phyloP scores from a whole-genome alignment of 2,888 invertebrate genomes.

The Meloe dianella region DNA sequence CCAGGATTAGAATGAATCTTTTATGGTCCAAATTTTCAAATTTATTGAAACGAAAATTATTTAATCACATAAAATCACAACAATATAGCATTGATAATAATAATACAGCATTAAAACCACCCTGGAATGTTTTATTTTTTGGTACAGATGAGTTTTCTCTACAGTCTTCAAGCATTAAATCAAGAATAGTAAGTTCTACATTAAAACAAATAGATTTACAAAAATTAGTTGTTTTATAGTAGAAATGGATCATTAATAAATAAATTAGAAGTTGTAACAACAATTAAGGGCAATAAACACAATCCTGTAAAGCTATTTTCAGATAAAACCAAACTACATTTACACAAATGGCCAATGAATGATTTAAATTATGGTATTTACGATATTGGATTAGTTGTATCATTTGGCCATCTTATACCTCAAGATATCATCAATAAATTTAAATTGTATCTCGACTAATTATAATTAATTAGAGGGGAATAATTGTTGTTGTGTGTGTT shows the following conservation, averaged over 20 bases:
- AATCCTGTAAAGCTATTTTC: slow-evolving; percentile 76
- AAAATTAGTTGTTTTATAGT: slow-evolving; percentile 56
- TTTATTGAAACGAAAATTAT: not conserved
- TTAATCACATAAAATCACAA: not conserved
- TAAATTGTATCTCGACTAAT: slow-evolving; percentile 71
- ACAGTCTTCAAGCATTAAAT: slow-evolving; percentile 73
- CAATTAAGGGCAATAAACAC: slow-evolving; percentile 63
- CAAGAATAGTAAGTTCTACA: slow-evolving; percentile 67
- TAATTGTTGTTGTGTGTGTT: slow-evolving; percentile 29
- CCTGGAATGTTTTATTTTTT: slow-evolving; percentile 78
- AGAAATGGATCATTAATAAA: slow-evolving; percentile 62
- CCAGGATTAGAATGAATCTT: no score
- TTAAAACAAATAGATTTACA: slow-evolving; percentile 6
- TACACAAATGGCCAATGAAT: slow-evolving; percentile 59
- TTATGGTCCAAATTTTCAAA: not conserved
- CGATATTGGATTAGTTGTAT: slow-evolving; percentile 89
- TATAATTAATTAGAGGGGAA: slow-evolving; percentile 15
- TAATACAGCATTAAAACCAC: slow-evolving; percentile 30
- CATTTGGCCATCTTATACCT: slow-evolving; percentile 92
- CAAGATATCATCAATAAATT: slow-evolving; percentile 75
- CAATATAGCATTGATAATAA: not conserved
- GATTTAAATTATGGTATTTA: slow-evolving; percentile 62
- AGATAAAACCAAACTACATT: slow-evolving; percentile 63
- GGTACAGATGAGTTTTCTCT: slow-evolving; percentile 84
- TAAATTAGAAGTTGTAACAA: slow-evolving; percentile 75